Percentiles rank a stretch among this genome's conserved stretches.
These are phyloP conservation scores for Botia kubotai DNA, from an alignment of 2,797 vertebrate species.

Conservation along the genomic window DNA sequence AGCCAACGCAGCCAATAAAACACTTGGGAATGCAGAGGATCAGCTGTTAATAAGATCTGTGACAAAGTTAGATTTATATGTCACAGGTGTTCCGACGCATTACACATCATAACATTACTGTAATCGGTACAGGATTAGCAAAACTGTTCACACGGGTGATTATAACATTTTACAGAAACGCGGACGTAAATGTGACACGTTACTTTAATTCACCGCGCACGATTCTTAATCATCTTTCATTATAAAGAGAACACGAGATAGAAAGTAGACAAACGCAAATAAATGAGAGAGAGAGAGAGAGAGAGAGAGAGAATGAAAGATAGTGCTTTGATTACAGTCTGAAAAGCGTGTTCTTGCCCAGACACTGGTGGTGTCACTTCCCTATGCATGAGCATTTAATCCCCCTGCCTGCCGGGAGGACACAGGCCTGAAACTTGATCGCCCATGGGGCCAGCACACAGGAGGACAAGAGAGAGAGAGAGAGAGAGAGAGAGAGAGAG, in stretches of 20 bases:
- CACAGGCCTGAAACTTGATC: slow-evolving; percentile 61
- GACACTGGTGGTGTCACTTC: slow-evolving; percentile 65
- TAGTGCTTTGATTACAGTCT: slow-evolving; percentile 66
- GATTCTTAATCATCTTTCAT: background rate
- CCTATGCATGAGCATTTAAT: slow-evolving; percentile 66
- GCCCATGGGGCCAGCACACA: slow-evolving; percentile 62
- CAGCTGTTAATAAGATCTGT: slow-evolving; percentile 54
- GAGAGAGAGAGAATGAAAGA: slow-evolving; percentile 51
- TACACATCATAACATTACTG: slow-evolving; percentile 12
- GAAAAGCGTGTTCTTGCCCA: slow-evolving; percentile 65
- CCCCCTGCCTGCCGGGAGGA: slow-evolving; percentile 64
- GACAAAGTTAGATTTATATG: slow-evolving; percentile 58
- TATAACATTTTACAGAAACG: background rate
- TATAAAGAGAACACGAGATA: background rate
- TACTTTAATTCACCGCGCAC: background rate
- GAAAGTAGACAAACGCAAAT: background rate
- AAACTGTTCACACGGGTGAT: background rate
- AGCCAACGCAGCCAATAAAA: slow-evolving; percentile 46
- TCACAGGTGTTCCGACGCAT: slow-evolving; percentile 52
- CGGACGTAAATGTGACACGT: background rate
- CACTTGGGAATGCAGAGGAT: slow-evolving; percentile 43
- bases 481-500: slow-evolving; percentile 45
- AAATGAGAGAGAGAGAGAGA: background rate
- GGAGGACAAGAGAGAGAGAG: slow-evolving; percentile 63
- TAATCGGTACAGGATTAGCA: background rate